Base-by-base conservation (phyloP, 2,888 invertebrate genomes). In the Hydropsyche betteni region DNA sequence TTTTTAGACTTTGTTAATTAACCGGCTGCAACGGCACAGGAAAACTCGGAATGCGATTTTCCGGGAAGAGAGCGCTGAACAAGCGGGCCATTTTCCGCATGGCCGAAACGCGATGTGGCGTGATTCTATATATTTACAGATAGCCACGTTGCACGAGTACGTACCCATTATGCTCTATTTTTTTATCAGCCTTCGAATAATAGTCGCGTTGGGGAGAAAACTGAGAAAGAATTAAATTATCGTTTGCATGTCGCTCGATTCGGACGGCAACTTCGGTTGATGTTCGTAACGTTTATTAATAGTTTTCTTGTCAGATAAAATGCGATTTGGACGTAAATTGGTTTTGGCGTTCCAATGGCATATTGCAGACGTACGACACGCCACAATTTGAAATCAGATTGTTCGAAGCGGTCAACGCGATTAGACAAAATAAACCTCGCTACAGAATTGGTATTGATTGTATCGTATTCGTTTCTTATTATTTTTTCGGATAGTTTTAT, bases 81-180 rank as follows among this genome's bases (percentile, higher is more conserved):
- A 64, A 64, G 34, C 34, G 33, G 36, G 64, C 36, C 36, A 64
- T 64, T 64, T 64, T 64, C 64, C 64, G 64, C 64, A 33, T 36
- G 64, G n/a, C 64, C 36, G n/a, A 64, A 64, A 64, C 64, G 64
- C 64, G 64, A 64, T 64, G 64, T 64, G 64, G 64, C 64, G 64
- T 64, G 64, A 64, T 64, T 33, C 64, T 64, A 24, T 64, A 64
- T 64, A 64, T 64, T 64, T 64, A 36, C 64, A 64, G 64, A 64
- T 64, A 64, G 8, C 33, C 64, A 33, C 12, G 36, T 36, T 55
- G 16, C 12, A 55, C 16, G 16, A 14, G 16, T 55, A 55, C 16
- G 16, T 55, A 55, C 16, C n/a, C 12, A 55, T 55, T 44, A 2
- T 10, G 44, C 44, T 44, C 6, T 10, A 24, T 24, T 24, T 44